A percentile compares a stretch with the other conserved stretches of the same genome.
Conservation (phyloP, 53 echinoderm and acorn worm species). For the Henricia sp. region DNA sequence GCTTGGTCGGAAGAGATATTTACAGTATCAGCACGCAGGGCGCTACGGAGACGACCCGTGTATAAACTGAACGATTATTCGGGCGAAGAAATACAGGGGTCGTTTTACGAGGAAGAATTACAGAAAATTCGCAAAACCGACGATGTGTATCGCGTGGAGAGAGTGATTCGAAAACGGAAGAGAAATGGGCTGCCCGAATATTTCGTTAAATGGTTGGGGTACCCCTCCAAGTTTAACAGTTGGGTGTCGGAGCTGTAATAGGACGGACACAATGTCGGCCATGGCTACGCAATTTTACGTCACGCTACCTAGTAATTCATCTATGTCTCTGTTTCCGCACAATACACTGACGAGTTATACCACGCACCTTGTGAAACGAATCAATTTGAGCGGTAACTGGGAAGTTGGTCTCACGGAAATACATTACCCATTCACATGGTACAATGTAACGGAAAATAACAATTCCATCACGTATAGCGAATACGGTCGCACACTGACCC, state of each 20-base stretch:
- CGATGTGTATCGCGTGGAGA: constrained; percentile 48
- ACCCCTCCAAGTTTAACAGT: constrained; percentile 29
- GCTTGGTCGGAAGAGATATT: constrained; percentile 68
- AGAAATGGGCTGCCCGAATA: constrained; percentile 64
- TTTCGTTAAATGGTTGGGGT: constrained; percentile 67
- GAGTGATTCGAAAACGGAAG: constrained; percentile 34
- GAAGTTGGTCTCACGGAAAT: constrained; percentile 64
- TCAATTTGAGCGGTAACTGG: constrained; percentile 48
- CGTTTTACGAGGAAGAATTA: constrained; percentile 60
- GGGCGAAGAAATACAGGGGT: constrained; percentile 29
- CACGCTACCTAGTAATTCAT: constrained; percentile 74
- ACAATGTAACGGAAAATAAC: constrained; percentile 43
- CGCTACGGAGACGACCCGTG: constrained; percentile 12
- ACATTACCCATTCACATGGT: constrained; percentile 53
- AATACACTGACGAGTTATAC: constrained; percentile 67
- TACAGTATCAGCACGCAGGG: not conserved
- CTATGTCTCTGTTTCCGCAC: constrained; percentile 46
- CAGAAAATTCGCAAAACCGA: constrained; percentile 59
- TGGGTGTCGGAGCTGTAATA: constrained; percentile 21
- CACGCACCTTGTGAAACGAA: constrained; percentile 56
- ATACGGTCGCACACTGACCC: not conserved
- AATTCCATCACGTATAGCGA: constrained; percentile 28
- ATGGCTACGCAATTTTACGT: constrained; percentile 61
- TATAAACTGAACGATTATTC: constrained; percentile 56
- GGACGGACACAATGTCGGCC: constrained; percentile 15